Evolutionary conservation across 2,113 vertebrate genomes (phyloP).

Genomic region (Galemys pyrenaicus): DNA sequence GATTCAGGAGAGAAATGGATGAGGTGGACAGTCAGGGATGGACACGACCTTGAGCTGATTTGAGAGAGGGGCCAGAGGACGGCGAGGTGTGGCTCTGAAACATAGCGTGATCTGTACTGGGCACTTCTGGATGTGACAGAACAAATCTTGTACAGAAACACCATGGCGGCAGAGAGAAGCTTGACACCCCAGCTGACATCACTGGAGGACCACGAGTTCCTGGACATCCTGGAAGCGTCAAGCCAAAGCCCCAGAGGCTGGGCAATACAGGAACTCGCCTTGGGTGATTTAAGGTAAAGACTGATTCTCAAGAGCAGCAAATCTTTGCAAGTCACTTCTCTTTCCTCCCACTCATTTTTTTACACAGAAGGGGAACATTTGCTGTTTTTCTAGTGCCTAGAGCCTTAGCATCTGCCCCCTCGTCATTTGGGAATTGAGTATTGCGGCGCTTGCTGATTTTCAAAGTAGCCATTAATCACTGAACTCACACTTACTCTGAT

Average conservation of each 20-base stretch:
- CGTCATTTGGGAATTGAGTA: conserved; percentile 45
- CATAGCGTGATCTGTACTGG: background rate
- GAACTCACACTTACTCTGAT: background rate
- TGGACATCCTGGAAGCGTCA: background rate
- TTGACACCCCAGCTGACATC: background rate
- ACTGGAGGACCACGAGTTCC: background rate
- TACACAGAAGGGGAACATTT: conserved; percentile 71
- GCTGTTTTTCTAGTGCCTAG: conserved; percentile 59
- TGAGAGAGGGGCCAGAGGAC: background rate
- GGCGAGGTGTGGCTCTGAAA: background rate
- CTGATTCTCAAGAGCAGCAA: conserved; percentile 64
- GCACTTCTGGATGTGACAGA: background rate
- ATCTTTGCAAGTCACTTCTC: conserved; percentile 70
- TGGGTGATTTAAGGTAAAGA: conserved; percentile 74
- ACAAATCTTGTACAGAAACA: background rate
- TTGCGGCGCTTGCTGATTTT: conserved; percentile 14
- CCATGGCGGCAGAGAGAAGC: background rate
- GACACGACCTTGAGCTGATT: background rate
- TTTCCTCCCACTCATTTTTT: conserved; percentile 58
- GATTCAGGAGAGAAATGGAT: background rate
- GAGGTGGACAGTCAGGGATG: background rate
- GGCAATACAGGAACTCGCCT: background rate
- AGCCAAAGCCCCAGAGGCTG: background rate
- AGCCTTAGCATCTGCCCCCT: conserved; percentile 70
- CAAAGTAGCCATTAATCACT: conserved; percentile 41